phyloP scores from a whole-genome alignment of 2,797 vertebrate species.

The Amazonetta brasiliensis region DNA sequence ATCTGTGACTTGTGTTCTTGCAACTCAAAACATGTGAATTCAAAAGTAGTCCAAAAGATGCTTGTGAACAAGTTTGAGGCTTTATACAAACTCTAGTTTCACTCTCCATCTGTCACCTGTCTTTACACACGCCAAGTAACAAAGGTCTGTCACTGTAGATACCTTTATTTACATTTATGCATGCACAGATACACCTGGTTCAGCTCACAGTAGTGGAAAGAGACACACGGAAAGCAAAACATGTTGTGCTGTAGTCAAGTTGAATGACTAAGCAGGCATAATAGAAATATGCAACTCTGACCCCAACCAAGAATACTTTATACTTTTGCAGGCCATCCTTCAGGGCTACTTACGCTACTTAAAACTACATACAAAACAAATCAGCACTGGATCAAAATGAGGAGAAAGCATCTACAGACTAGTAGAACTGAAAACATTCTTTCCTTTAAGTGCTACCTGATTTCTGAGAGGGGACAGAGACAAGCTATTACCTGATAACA shows the following conservation, averaged over 20 bases:
- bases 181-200: neutral
- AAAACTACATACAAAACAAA: neutral
- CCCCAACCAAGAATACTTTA: neutral
- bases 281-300: neutral
- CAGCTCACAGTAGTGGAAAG: neutral
- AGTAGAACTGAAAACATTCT: neutral
- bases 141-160: neutral
- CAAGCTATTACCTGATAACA: accelerated
- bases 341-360: neutral
- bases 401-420: neutral
- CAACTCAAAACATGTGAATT: neutral
- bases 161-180: neutral
- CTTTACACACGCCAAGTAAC: neutral
- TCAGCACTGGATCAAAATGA: neutral
- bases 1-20: too few species aligned
- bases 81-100: neutral
- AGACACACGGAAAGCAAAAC: neutral
- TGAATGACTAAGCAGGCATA: neutral
- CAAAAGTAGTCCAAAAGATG: neutral
- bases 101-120: neutral
- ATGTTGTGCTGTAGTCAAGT: neutral
- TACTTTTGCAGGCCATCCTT: neutral
- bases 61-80: neutral
- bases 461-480: neutral
- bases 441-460: neutral